A percentile compares a stretch with the other conserved stretches of the same genome.
phyloP scores from a whole-genome alignment of 2,888 invertebrate species.

The Mimachlamys varia region DNA sequence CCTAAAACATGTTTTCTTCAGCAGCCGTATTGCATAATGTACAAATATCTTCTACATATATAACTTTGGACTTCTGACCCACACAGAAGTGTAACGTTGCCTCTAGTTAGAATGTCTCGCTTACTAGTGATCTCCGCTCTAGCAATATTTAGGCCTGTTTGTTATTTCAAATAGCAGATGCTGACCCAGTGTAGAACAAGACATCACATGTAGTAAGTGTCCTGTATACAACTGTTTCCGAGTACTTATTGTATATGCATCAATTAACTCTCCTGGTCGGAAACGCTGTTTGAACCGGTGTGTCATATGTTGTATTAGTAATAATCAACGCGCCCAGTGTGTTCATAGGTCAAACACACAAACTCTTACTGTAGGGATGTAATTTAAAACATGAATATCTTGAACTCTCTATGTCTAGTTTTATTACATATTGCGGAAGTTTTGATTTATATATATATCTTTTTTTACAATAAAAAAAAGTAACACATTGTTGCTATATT shows the following conservation, averaged over 20 bases:
- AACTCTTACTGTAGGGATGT: background rate
- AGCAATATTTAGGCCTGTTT: background rate
- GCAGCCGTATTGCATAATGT: background rate
- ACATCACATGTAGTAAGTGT: constrained; percentile 10
- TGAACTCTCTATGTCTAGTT: no score
- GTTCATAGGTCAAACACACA: background rate
- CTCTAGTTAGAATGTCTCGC: background rate
- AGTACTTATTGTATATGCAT: constrained; percentile 3
- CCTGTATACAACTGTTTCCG: constrained; percentile 22
- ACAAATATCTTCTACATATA: background rate
- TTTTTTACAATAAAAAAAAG: no score
- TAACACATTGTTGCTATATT: no score
- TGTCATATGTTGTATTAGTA: background rate
- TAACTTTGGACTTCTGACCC: constrained; percentile 24
- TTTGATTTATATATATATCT: no score
- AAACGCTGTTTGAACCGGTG: constrained; percentile 8
- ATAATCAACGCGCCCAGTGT: background rate
- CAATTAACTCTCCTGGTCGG: constrained; percentile 4
- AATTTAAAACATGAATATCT: no score
- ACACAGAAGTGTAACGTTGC: background rate
- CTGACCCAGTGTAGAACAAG: background rate
- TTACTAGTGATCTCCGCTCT: background rate
- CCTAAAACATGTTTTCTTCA: no score
- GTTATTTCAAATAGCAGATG: background rate
- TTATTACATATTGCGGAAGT: no score